Conservation (phyloP, 2,888 invertebrate genomes). For the Plebejus argus region DNA sequence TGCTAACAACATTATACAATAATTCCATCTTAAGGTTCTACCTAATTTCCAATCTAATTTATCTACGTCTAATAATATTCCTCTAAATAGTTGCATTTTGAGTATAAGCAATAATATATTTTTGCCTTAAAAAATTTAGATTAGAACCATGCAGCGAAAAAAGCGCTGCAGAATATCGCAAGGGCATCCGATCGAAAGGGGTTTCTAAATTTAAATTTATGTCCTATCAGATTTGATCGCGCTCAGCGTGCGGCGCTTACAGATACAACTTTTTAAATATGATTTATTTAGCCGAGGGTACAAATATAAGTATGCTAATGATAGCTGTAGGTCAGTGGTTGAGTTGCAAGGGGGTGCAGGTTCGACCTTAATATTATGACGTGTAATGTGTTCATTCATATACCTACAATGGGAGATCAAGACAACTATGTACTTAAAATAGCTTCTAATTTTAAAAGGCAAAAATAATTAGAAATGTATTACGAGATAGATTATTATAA, state of each 20-base stretch:
- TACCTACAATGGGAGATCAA: background rate
- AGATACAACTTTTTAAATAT: slow-evolving; percentile 66
- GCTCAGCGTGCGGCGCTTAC: slow-evolving; percentile 67
- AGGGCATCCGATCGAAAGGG: slow-evolving; percentile 60
- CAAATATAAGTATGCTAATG: slow-evolving; percentile 40
- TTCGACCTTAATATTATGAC: background rate
- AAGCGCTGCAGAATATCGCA: slow-evolving; percentile 56
- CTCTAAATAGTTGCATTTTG: background rate
- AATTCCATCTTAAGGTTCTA: too few relatives aligned
- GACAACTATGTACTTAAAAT: background rate
- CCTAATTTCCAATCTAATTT: too few relatives aligned
- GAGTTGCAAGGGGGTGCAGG: background rate
- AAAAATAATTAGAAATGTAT: too few relatives aligned
- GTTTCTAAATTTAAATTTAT: slow-evolving; percentile 80
- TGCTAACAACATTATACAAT: too few relatives aligned
- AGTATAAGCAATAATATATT: background rate
- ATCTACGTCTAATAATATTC: background rate
- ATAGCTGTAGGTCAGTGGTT: background rate
- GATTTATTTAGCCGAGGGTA: slow-evolving; percentile 69
- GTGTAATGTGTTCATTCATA: background rate
- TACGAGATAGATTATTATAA: too few relatives aligned
- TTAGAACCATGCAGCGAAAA: slow-evolving; percentile 35
- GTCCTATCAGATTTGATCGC: slow-evolving; percentile 79
- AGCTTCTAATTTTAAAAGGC: background rate
- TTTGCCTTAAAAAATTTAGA: background rate